Evolutionary conservation across 2,797 vertebrate genomes (phyloP).

Genomic region (Caiman crocodilus): DNA sequence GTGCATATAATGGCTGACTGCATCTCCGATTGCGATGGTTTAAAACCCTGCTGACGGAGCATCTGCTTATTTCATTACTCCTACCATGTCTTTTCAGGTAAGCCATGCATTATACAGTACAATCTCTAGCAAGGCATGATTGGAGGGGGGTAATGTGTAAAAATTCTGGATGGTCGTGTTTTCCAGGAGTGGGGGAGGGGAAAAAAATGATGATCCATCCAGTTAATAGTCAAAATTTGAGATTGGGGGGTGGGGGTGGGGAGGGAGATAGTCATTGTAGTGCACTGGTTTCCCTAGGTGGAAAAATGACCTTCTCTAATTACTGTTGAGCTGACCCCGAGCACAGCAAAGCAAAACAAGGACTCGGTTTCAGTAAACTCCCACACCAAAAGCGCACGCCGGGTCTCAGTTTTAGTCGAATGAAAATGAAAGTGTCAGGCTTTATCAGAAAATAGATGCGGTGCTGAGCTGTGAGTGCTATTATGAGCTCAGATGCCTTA

Average conservation of each 20-base stretch:
- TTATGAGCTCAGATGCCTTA: background rate
- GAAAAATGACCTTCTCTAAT: background rate
- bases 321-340: background rate
- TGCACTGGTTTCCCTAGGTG: background rate
- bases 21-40: slow-evolving; percentile 65
- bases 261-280: background rate
- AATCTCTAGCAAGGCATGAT: slow-evolving; percentile 24
- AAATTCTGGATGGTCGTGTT: slow-evolving; percentile 18
- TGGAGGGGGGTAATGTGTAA: slow-evolving; percentile 31
- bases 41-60: slow-evolving; percentile 68
- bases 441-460: background rate
- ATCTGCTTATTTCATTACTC: slow-evolving; percentile 69
- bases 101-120: slow-evolving; percentile 47
- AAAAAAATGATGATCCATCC: background rate
- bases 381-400: background rate
- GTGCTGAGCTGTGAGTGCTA: background rate
- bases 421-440: slow-evolving; percentile 1
- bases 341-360: slow-evolving; percentile 33
- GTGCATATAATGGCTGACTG: slow-evolving; percentile 47
- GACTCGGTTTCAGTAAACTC: slow-evolving; percentile 41
- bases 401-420: slow-evolving; percentile 4
- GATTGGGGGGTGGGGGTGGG: background rate
- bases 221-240: background rate
- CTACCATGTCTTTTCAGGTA: slow-evolving; percentile 52
- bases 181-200: background rate